Evolutionary conservation across 2,888 invertebrate species (phyloP).

Genomic region (Microplitis deprimator): DNA sequence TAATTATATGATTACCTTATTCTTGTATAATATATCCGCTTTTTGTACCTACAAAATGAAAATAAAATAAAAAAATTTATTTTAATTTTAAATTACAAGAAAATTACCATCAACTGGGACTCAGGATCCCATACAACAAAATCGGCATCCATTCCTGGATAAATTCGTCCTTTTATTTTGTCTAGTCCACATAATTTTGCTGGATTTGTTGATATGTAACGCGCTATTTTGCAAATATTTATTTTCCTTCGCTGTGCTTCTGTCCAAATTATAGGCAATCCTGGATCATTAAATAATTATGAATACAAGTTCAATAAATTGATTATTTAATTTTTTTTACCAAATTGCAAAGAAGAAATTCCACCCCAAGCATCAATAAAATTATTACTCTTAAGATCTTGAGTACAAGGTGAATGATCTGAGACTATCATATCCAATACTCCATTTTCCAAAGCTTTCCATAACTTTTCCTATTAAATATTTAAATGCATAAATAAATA

Average conservation of each 20-base stretch:
- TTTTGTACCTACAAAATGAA: slow-evolving; percentile 60
- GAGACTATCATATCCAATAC: slow-evolving; percentile 74
- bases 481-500: too few relatives aligned
- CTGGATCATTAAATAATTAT: slow-evolving; percentile 21
- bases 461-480: slow-evolving; percentile 74
- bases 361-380: slow-evolving; percentile 83
- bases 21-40: slow-evolving; percentile 78
- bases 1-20: slow-evolving; percentile 74
- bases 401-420: slow-evolving; percentile 62
- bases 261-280: slow-evolving; percentile 80
- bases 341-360: slow-evolving; percentile 82
- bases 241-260: slow-evolving; percentile 74
- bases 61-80: slow-evolving; percentile 4
- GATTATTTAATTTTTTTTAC: slow-evolving; percentile 64
- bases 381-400: slow-evolving; percentile 71
- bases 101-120: slow-evolving; percentile 74
- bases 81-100: not conserved
- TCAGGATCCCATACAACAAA: slow-evolving; percentile 82
- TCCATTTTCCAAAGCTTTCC: slow-evolving; percentile 76
- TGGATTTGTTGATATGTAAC: slow-evolving; percentile 76
- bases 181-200: slow-evolving; percentile 78
- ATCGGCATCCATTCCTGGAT: slow-evolving; percentile 80
- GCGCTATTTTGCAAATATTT: slow-evolving; percentile 74
- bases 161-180: slow-evolving; percentile 76
- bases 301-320: not conserved